These are phyloP conservation scores for Muscicapa adusta DNA, from an alignment of 2,113 vertebrate species.

Conservation along the genomic window DNA sequence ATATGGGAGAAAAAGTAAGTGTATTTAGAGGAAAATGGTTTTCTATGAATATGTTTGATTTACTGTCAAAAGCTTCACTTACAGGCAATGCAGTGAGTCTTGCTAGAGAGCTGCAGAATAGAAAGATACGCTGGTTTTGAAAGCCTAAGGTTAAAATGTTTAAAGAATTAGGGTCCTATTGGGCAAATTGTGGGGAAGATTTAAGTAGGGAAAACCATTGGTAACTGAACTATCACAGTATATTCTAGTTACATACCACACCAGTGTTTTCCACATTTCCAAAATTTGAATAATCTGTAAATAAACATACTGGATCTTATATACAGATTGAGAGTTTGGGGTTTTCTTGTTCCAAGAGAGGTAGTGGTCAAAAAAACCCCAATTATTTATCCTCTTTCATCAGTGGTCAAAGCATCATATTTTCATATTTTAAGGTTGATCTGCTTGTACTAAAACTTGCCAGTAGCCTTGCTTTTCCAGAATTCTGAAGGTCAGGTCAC, in stretches of 20 bases:
- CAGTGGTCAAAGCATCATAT: neutral
- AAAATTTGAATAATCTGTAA: neutral
- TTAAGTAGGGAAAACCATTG: neutral
- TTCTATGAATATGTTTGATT: neutral
- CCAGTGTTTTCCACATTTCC: neutral
- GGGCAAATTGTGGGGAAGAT: neutral
- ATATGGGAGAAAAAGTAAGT: neutral
- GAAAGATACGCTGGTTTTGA: neutral
- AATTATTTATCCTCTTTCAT: neutral
- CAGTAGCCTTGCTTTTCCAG: neutral
- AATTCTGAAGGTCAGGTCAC: neutral
- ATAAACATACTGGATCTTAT: neutral
- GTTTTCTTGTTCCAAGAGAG: neutral
- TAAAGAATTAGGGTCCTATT: rapidly evolving
- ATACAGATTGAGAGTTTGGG: neutral
- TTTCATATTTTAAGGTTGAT: neutral
- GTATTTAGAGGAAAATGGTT: neutral
- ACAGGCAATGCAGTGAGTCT: rapidly evolving
- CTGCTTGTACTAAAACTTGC: neutral
- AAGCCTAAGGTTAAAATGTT: neutral
- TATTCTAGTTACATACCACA: neutral
- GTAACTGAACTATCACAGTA: neutral
- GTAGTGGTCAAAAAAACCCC: neutral
- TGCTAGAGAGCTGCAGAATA: neutral
- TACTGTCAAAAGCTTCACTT: neutral